Conservation (phyloP, 2,888 invertebrate species). For the Chydorus sphaericus region DNA sequence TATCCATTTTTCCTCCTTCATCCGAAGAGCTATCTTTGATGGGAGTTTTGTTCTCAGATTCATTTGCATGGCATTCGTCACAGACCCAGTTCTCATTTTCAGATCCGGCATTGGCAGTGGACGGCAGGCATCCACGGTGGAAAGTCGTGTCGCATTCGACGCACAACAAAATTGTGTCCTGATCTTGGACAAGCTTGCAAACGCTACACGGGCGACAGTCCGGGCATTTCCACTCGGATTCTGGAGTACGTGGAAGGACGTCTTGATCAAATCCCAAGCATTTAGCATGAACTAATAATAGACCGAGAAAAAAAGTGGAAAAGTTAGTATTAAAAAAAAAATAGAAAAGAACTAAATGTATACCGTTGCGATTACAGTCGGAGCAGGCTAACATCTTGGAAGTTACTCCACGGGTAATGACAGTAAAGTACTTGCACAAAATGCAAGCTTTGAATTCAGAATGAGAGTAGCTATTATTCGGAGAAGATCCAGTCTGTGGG, state of each 20-base stretch:
- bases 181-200: conserved; percentile 49
- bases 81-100: neutral
- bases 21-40: conserved; percentile 1
- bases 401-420: neutral
- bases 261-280: conserved; percentile 38
- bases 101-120: neutral
- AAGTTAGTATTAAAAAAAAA: neutral
- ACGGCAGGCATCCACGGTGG: conserved; percentile 1
- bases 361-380: conserved; percentile 2
- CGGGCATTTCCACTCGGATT: conserved; percentile 62
- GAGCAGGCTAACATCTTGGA: neutral
- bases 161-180: conserved; percentile 15
- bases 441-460: neutral
- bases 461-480: neutral
- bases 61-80: neutral
- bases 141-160: conserved; percentile 9
- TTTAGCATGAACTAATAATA: conserved; percentile 43
- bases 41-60: neutral
- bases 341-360: too few species aligned
- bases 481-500: neutral
- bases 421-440: neutral
- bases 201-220: conserved; percentile 75
- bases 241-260: conserved; percentile 15
- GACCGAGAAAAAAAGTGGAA: conserved; percentile 21
- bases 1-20: neutral